Conservation (phyloP, 1,140 invertebrate species). For the Apolygus lucorum region DNA sequence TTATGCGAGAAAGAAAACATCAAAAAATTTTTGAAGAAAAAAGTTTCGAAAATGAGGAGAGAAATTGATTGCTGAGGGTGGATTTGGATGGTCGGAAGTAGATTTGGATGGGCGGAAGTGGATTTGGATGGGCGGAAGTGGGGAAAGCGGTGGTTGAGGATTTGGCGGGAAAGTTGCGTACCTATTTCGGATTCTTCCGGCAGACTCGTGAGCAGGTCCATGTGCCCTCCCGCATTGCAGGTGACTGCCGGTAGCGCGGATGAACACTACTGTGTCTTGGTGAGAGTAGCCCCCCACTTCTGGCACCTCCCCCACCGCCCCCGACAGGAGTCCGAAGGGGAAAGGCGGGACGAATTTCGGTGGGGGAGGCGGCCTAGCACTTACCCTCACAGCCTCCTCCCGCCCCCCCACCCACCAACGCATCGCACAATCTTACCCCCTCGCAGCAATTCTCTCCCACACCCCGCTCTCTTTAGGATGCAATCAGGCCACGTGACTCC, state of each 20-base stretch:
- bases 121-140: not conserved
- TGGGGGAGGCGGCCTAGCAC: no score
- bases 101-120: not conserved
- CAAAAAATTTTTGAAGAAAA: no score
- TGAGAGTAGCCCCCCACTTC: not conserved
- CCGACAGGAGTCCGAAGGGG: not conserved
- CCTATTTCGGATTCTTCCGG: not conserved
- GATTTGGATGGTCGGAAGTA: not conserved
- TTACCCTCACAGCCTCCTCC: no score
- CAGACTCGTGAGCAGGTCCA: not conserved
- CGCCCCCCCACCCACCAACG: no score
- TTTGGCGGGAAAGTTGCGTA: slow-evolving; percentile 7
- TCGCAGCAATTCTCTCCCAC: no score
- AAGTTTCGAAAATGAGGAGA: not conserved
- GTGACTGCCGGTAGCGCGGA: slow-evolving; percentile 8
- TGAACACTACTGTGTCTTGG: not conserved
- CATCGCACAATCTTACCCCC: no score
- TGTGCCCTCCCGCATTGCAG: slow-evolving; percentile 11
- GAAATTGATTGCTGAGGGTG: not conserved
- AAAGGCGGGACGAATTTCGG: not conserved
- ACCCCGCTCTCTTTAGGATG: no score
- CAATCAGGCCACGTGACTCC: no score
- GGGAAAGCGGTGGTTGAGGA: not conserved
- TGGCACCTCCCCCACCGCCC: not conserved
- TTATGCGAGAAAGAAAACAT: no score